These are phyloP conservation scores for Lutjanus erythropterus DNA, from an alignment of 2,113 vertebrate genomes.

Conservation along the genomic window DNA sequence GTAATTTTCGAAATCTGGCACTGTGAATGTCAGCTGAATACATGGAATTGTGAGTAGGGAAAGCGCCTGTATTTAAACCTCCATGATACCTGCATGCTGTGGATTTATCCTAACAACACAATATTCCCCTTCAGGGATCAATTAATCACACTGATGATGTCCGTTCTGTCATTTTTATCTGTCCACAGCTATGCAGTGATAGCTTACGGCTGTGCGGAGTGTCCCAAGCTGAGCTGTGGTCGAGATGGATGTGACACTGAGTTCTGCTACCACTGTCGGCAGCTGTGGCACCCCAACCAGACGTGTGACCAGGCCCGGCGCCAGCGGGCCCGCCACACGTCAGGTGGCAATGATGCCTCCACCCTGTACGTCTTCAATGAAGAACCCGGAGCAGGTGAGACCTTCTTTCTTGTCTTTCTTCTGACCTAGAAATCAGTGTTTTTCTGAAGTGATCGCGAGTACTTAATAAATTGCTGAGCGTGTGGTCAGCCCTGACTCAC, in stretches of 20 bases:
- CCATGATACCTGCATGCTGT: neutral
- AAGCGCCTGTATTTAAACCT: neutral
- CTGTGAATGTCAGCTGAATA: neutral
- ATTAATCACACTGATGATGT: neutral
- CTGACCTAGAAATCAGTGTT: too few species aligned
- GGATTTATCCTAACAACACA: neutral
- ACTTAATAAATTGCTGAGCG: neutral
- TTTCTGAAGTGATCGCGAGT: too few species aligned
- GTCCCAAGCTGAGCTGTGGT: constrained; percentile 89
- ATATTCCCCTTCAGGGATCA: neutral
- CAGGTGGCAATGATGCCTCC: constrained; percentile 76
- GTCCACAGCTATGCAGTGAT: constrained; percentile 88
- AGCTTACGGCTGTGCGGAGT: constrained; percentile 89
- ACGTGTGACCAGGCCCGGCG: constrained; percentile 87
- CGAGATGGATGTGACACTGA: constrained; percentile 88
- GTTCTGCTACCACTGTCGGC: constrained; percentile 93
- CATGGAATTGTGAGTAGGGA: neutral
- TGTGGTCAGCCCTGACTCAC: constrained; percentile 5
- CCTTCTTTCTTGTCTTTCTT: neutral
- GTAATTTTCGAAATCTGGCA: constrained; percentile 15
- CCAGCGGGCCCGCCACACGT: constrained; percentile 83
- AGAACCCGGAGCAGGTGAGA: constrained; percentile 83
- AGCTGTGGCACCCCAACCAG: constrained; percentile 90
- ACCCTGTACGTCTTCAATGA: constrained; percentile 84
- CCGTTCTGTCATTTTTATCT: neutral